Percentiles rank a stretch among this genome's conserved stretches.
phyloP scores from a whole-genome alignment of 2,888 invertebrate genomes.

The Apantesis nais region DNA sequence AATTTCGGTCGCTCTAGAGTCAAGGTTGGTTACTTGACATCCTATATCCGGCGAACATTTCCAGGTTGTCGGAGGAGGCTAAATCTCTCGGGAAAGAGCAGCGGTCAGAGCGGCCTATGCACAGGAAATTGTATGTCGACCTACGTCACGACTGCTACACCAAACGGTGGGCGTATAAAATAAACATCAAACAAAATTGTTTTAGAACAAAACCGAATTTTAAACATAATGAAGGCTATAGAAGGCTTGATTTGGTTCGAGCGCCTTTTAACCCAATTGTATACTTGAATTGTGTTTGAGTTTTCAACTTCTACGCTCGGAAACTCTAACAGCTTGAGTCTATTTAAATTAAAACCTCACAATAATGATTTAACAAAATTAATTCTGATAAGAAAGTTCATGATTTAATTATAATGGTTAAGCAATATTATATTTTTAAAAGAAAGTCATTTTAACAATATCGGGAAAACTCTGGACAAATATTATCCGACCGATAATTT shows the following conservation, averaged over 20 bases:
- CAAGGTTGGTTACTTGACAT: conserved; percentile 74
- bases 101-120: conserved; percentile 67
- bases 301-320: conserved; percentile 10
- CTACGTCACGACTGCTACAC: conserved; percentile 68
- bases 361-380: conserved; percentile 2
- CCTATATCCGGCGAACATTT: conserved; percentile 78
- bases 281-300: conserved; percentile 13
- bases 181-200: conserved; percentile 48
- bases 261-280: conserved; percentile 22
- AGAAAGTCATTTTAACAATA: not conserved
- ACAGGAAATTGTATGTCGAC: conserved; percentile 83
- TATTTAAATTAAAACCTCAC: conserved; percentile 5
- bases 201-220: conserved; percentile 31
- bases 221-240: conserved; percentile 30
- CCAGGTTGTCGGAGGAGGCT: conserved; percentile 71
- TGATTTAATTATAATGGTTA: too few relatives aligned
- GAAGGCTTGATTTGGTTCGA: conserved; percentile 20
- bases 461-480: not conserved
- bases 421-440: too few relatives aligned
- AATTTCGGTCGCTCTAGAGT: conserved; percentile 66
- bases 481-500: not conserved
- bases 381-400: not conserved
- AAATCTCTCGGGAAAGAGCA: conserved; percentile 74
- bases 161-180: conserved; percentile 41
- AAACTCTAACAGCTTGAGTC: not conserved